Conservation (phyloP, 2,888 invertebrate species). For the Trachelus iudaicus region DNA sequence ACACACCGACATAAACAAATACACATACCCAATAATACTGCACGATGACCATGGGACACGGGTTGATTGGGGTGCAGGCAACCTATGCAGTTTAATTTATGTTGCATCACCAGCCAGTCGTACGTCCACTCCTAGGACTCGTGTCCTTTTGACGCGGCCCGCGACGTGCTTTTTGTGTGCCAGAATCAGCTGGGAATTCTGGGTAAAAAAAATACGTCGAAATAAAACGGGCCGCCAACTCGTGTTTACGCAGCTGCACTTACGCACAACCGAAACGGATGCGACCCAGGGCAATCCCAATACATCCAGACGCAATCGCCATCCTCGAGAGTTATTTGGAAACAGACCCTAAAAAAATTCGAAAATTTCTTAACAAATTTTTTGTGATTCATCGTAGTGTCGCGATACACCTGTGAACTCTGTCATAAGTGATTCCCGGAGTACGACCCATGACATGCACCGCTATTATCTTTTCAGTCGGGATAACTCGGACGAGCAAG, state of each 20-base stretch:
- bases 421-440: neutral
- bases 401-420: neutral
- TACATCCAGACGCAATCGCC: neutral
- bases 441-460: neutral
- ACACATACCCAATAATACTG: slow-evolving; percentile 48
- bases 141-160: slow-evolving; percentile 9
- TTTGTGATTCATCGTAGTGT: neutral
- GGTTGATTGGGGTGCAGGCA: slow-evolving; percentile 56
- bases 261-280: neutral
- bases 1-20: slow-evolving; percentile 32
- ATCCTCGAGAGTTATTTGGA: neutral
- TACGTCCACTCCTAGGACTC: slow-evolving; percentile 36
- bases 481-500: no score
- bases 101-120: slow-evolving; percentile 58
- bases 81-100: slow-evolving; percentile 59
- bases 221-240: neutral
- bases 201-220: neutral
- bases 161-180: neutral
- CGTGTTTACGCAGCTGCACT: neutral
- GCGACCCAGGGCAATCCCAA: neutral
- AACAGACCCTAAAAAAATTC: neutral
- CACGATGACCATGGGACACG: slow-evolving; percentile 56
- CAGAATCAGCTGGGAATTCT: neutral
- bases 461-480: neutral
- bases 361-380: neutral